phyloP scores from a whole-genome alignment of 2,888 invertebrate species.

The Drosophila ezoana region DNA sequence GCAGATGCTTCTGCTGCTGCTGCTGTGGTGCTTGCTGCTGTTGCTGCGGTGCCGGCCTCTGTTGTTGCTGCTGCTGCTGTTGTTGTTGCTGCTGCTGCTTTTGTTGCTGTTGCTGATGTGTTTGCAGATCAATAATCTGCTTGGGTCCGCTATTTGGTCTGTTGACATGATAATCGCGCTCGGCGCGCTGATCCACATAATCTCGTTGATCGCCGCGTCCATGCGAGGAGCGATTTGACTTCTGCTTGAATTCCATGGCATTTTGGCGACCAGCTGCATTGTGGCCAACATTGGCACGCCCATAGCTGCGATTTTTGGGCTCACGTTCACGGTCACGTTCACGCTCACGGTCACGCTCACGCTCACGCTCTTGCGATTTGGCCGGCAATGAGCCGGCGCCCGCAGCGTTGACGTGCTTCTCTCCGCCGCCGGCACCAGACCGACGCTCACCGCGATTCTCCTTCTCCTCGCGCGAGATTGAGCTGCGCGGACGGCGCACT shows the following conservation, averaged over 20 bases:
- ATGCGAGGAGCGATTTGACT: slow-evolving; percentile 51
- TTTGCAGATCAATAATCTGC: slow-evolving; percentile 44
- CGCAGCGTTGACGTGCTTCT: slow-evolving; percentile 14
- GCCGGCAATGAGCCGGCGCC: slow-evolving; percentile 6
- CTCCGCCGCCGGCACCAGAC: slow-evolving; percentile 24
- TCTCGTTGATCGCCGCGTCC: slow-evolving; percentile 46
- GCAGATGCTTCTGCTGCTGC: slow-evolving; percentile 40
- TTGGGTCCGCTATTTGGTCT: slow-evolving; percentile 42
- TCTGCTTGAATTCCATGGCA: slow-evolving; percentile 84
- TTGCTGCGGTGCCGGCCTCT: slow-evolving; percentile 51
- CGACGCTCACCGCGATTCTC: slow-evolving; percentile 82
- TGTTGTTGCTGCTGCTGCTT: slow-evolving; percentile 37
- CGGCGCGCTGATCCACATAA: slow-evolving; percentile 44
- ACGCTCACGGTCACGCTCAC: slow-evolving; percentile 6
- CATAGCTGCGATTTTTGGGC: slow-evolving; percentile 59
- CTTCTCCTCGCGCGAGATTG: slow-evolving; percentile 81
- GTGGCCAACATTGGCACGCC: slow-evolving; percentile 50
- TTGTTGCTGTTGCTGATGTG: slow-evolving; percentile 54
- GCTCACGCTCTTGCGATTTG: slow-evolving; percentile 38
- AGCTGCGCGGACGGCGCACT: slow-evolving; percentile 64
- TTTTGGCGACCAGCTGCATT: slow-evolving; percentile 63
- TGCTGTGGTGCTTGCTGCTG: slow-evolving; percentile 36
- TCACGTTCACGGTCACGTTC: slow-evolving; percentile 51
- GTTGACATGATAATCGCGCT: slow-evolving; percentile 48
- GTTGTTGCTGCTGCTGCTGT: slow-evolving; percentile 61